Conservation (phyloP, 2,113 vertebrate genomes). For the Brienomyrus brachyistius region DNA sequence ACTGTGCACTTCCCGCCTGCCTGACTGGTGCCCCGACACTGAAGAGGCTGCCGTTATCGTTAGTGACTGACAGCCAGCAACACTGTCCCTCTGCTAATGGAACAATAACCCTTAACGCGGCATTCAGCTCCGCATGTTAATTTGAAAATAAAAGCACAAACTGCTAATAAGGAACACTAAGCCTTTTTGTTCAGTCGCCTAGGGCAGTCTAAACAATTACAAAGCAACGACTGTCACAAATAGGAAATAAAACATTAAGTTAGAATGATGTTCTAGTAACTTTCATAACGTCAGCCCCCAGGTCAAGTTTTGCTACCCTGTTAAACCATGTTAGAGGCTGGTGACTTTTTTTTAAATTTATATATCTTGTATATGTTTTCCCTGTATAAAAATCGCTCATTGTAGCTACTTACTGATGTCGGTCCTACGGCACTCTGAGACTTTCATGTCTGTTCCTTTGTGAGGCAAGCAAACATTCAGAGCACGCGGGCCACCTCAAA, state of each 20-base stretch:
- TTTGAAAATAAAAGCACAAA: neutral
- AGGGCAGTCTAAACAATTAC: neutral
- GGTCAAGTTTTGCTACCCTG: neutral
- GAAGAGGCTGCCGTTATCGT: neutral
- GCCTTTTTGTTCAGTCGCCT: neutral
- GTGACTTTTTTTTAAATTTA: neutral
- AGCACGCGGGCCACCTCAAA: conserved; percentile 52
- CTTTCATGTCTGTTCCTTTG: conserved; percentile 28
- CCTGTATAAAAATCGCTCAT: neutral
- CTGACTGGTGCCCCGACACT: neutral
- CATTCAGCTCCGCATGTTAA: neutral
- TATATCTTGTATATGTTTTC: neutral
- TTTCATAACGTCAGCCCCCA: neutral
- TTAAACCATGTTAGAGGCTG: neutral
- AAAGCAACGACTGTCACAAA: neutral
- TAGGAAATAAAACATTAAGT: neutral
- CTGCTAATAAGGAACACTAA: neutral
- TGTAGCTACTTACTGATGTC: neutral
- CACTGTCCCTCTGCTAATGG: neutral
- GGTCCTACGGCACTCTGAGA: conserved; percentile 21
- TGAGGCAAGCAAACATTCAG: conserved; percentile 44
- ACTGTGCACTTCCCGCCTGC: too few species aligned
- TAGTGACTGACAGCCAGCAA: neutral
- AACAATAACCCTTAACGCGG: neutral
- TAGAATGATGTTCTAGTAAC: neutral